These are phyloP conservation scores for Bombus superbus DNA, from an alignment of 1,140 invertebrate genomes.

Conservation along the genomic window DNA sequence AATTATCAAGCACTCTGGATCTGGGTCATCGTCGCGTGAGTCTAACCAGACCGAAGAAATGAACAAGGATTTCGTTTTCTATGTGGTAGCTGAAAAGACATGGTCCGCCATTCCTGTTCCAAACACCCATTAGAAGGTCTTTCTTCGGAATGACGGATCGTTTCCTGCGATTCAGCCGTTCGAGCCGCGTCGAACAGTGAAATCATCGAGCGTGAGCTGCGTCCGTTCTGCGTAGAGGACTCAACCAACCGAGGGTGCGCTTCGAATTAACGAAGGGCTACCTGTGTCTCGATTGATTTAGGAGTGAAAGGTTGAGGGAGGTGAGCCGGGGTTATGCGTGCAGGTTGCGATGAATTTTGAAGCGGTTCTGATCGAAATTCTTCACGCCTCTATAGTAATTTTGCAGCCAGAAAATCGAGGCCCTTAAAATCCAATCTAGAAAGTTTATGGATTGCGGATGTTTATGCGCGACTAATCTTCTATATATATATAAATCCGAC, in stretches of 20 bases:
- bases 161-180: conserved; percentile 41
- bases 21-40: conserved; percentile 68
- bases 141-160: conserved; percentile 59
- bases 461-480: too few relatives aligned
- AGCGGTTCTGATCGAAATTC: background rate
- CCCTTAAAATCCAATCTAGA: too few relatives aligned
- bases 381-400: too few relatives aligned
- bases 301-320: background rate
- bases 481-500: too few relatives aligned
- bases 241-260: conserved; percentile 1
- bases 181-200: conserved; percentile 27
- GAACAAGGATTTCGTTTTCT: conserved; percentile 61
- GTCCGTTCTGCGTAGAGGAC: background rate
- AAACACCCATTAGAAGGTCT: conserved; percentile 37
- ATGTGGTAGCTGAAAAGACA: conserved; percentile 45
- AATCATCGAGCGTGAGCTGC: conserved; percentile 38
- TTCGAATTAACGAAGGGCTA: conserved; percentile 38
- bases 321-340: background rate
- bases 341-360: conserved; percentile 6
- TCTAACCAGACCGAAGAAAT: conserved; percentile 40
- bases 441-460: too few relatives aligned
- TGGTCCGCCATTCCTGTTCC: background rate
- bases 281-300: conserved; percentile 27
- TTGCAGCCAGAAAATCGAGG: too few relatives aligned
- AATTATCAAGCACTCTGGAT: conserved; percentile 74